These are phyloP conservation scores for Gymnocephalus cernua DNA, from an alignment of 2,113 vertebrate genomes.

Conservation along the genomic window DNA sequence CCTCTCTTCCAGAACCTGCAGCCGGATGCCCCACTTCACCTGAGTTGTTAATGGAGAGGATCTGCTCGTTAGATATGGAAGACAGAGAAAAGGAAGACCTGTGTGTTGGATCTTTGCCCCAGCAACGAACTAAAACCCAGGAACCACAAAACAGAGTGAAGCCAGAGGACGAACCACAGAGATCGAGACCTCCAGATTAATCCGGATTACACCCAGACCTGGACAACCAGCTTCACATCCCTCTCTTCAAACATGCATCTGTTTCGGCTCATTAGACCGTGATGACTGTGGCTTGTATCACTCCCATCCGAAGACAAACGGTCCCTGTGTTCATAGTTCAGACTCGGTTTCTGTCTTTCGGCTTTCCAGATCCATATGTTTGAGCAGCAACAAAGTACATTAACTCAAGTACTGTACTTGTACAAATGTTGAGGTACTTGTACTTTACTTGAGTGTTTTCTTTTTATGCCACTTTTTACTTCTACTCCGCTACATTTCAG, in stretches of 20 bases:
- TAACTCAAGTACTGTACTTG: no score
- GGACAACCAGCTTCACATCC: conserved; percentile 48
- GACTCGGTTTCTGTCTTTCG: conserved; percentile 15
- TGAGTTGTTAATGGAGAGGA: conserved; percentile 59
- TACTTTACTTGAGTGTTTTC: no score
- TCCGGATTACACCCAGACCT: conserved; percentile 34
- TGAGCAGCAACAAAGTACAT: no score
- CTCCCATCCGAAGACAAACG: conserved; percentile 47
- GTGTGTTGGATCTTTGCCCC: conserved; percentile 54
- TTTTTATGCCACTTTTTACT: no score
- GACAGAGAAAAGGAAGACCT: conserved; percentile 51
- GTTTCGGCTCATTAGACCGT: conserved; percentile 55
- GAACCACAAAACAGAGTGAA: conserved; percentile 52
- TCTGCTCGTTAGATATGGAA: conserved; percentile 58
- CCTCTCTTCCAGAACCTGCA: conserved; percentile 79
- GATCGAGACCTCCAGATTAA: conserved; percentile 71
- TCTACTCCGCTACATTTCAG: no score
- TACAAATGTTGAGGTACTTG: no score
- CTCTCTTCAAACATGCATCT: conserved; percentile 52
- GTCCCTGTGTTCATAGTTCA: conserved; percentile 52
- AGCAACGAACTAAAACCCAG: conserved; percentile 72
- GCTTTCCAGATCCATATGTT: conserved; percentile 24
- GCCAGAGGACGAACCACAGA: conserved; percentile 68
- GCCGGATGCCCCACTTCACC: conserved; percentile 81
- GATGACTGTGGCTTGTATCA: conserved; percentile 68